Evolutionary conservation across 2,113 vertebrate genomes (phyloP).

Genomic region (Hemibagrus wyckioides): DNA sequence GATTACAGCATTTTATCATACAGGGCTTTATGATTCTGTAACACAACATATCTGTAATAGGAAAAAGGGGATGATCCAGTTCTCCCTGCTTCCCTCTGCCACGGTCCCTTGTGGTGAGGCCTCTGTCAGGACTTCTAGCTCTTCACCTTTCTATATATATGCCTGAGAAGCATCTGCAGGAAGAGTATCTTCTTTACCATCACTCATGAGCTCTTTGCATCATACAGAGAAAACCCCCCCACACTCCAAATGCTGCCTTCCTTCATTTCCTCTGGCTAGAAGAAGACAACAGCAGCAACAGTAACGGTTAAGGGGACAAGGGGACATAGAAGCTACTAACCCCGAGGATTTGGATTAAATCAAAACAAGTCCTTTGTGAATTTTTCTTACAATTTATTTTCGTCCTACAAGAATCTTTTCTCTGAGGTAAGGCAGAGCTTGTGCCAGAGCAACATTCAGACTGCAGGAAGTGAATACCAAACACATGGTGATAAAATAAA

Average conservation of each 20-base stretch:
- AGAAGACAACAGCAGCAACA: constrained; percentile 60
- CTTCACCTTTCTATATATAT: constrained; percentile 76
- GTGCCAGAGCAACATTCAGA: constrained; percentile 5
- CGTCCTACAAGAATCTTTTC: constrained; percentile 55
- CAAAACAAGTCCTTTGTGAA: constrained; percentile 39
- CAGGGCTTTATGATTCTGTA: not conserved
- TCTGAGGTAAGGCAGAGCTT: constrained; percentile 65
- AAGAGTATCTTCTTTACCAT: constrained; percentile 65
- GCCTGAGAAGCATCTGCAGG: constrained; percentile 69
- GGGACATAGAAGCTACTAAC: constrained; percentile 44
- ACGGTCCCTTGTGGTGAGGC: not conserved
- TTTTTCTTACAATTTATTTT: constrained; percentile 47
- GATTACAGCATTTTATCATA: not conserved
- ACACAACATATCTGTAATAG: not conserved
- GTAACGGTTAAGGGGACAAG: constrained; percentile 51
- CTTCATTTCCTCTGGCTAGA: constrained; percentile 67
- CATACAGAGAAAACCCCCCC: constrained; percentile 58
- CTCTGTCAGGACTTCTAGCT: constrained; percentile 50
- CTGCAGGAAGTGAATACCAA: constrained; percentile 8
- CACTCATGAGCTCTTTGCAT: constrained; percentile 70
- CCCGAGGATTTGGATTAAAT: constrained; percentile 56
- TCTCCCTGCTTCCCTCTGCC: not conserved
- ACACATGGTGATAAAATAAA: constrained; percentile 20
- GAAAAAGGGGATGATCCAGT: not conserved
- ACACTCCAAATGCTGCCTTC: constrained; percentile 60